phyloP scores from a whole-genome alignment of 2,888 invertebrate species.

The Entomobrya proxima region DNA sequence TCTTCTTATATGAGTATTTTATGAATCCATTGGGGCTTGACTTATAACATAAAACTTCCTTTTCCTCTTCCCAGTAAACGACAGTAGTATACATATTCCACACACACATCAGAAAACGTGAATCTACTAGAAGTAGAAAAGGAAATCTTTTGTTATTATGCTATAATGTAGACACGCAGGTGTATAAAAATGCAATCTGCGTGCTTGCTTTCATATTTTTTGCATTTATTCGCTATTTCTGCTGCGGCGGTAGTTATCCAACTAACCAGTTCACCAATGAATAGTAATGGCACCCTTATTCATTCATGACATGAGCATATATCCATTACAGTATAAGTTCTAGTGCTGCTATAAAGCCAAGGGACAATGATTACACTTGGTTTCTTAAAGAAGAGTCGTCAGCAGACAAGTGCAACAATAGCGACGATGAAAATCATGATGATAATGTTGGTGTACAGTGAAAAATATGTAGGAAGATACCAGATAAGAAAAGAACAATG shows the following conservation, averaged over 20 bases:
- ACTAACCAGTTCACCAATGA: constrained; percentile 19
- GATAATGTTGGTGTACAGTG: not conserved
- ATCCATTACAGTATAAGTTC: not conserved
- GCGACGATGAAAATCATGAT: not conserved
- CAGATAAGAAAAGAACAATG: constrained; percentile 41
- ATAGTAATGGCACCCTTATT: not conserved
- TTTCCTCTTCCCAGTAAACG: constrained; percentile 34
- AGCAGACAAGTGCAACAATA: constrained; percentile 1
- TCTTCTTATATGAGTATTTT: constrained; percentile 46
- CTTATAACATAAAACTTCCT: constrained; percentile 56
- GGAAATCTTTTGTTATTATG: not conserved
- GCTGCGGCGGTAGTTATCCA: not conserved
- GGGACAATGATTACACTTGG: constrained; percentile 30
- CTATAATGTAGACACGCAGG: constrained; percentile 4
- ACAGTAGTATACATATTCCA: not conserved
- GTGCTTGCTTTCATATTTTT: constrained; percentile 3
- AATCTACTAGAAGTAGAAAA: not conserved
- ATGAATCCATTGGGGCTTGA: constrained; percentile 57
- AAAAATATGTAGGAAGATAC: not conserved
- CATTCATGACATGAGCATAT: not conserved
- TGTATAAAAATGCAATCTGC: constrained; percentile 12
- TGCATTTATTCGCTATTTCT: not conserved
- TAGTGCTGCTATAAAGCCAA: not conserved
- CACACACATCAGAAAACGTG: not conserved
- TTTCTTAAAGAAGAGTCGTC: constrained; percentile 1